Conservation (phyloP, 2,888 invertebrate genomes). For the Schizaphis graminum region DNA sequence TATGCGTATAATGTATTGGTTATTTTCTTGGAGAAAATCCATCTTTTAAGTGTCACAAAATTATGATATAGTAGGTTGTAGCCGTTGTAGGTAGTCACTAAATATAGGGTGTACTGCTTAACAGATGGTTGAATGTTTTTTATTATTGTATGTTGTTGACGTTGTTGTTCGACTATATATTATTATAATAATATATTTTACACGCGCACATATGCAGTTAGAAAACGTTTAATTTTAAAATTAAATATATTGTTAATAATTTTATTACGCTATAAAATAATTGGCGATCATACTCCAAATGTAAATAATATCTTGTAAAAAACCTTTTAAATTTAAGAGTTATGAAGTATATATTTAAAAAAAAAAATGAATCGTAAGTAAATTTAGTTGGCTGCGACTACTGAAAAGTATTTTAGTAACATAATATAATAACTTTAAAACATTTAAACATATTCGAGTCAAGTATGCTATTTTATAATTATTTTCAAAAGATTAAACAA, state of each 20-base stretch:
- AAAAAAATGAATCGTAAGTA: background rate
- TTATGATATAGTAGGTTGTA: background rate
- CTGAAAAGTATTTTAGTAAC: conserved; percentile 7
- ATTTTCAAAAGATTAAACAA: background rate
- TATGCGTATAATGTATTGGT: background rate
- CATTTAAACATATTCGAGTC: background rate
- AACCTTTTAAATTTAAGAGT: background rate
- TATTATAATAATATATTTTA: background rate
- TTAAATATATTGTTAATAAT: background rate
- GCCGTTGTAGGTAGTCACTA: background rate
- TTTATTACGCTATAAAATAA: background rate
- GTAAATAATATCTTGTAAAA: background rate
- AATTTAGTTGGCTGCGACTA: background rate
- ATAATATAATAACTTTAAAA: background rate
- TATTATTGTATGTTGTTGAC: background rate
- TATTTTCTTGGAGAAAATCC: background rate
- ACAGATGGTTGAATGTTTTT: background rate
- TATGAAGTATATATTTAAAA: background rate
- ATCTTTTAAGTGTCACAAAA: background rate
- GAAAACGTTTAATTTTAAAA: background rate
- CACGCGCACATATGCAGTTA: background rate
- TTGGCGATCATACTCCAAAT: background rate
- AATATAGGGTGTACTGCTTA: background rate
- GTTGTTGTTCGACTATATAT: background rate
- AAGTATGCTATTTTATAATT: background rate